Percentiles rank a stretch among this genome's conserved stretches.
phyloP scores from a whole-genome alignment of 92 coral and sea anemone species.

The Paramuricea clavata region DNA sequence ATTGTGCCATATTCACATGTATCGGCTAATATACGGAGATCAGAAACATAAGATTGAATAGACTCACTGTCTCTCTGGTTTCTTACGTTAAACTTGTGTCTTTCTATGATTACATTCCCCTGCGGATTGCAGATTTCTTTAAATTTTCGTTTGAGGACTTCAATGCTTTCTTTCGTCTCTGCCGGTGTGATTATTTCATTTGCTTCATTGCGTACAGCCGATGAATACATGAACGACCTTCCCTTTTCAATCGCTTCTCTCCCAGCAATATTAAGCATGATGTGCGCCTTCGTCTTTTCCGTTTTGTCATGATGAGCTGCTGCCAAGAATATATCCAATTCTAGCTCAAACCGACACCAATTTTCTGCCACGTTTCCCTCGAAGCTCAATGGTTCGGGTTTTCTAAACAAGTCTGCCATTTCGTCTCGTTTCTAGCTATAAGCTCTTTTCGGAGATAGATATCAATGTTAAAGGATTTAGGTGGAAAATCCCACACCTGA shows the following conservation, averaged over 20 bases:
- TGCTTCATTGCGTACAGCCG: constrained; percentile 27
- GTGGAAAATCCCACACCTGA: not conserved
- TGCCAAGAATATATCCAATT: constrained; percentile 52
- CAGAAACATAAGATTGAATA: constrained; percentile 37
- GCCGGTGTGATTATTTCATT: constrained; percentile 23
- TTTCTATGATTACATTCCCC: constrained; percentile 49
- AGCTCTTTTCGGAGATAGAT: not conserved
- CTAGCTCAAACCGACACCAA: constrained; percentile 43
- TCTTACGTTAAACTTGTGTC: constrained; percentile 27
- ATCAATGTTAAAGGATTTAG: not conserved
- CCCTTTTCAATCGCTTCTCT: constrained; percentile 42
- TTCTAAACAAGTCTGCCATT: constrained; percentile 44
- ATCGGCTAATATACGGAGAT: constrained; percentile 18
- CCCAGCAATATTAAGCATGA: not conserved
- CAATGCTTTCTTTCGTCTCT: constrained; percentile 35
- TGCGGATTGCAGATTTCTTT: constrained; percentile 54
- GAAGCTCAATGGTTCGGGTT: constrained; percentile 53
- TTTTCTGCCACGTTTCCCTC: constrained; percentile 47
- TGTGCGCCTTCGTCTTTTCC: constrained; percentile 46
- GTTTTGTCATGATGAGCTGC: constrained; percentile 52
- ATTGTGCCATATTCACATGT: constrained; percentile 52
- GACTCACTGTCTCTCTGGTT: constrained; percentile 1
- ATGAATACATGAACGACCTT: constrained; percentile 47
- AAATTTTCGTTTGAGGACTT: constrained; percentile 31
- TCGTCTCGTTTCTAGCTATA: not conserved